Evolutionary conservation across 2,113 vertebrate genomes (phyloP).

Genomic region (Phaethon lepturus): DNA sequence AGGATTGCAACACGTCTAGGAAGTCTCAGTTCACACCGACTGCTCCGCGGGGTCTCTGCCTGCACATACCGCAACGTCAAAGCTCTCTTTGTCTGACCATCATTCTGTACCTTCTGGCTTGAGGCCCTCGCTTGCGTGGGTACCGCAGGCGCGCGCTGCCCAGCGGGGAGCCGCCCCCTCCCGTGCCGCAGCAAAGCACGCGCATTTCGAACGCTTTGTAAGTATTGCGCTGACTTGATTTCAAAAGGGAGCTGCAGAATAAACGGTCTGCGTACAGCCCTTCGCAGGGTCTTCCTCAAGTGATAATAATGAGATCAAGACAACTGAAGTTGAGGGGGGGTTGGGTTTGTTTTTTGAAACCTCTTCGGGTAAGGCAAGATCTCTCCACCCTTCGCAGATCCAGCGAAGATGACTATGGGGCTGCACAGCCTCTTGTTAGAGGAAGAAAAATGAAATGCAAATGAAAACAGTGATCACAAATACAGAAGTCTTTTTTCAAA

Average conservation of each 20-base stretch:
- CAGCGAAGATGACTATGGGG: neutral
- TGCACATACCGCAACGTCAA: rapidly evolving
- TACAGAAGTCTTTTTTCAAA: neutral
- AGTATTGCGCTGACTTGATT: neutral
- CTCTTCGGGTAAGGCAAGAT: neutral
- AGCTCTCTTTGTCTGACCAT: neutral
- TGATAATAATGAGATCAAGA: neutral
- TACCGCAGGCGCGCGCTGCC: neutral
- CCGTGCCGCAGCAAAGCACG: rapidly evolving
- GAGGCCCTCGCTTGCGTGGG: neutral
- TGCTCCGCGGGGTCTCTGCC: neutral
- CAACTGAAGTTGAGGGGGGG: neutral
- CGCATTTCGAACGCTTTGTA: neutral
- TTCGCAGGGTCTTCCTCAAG: neutral
- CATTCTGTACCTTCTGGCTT: neutral
- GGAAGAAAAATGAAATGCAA: neutral
- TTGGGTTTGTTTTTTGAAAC: neutral
- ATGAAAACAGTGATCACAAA: neutral
- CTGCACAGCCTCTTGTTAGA: neutral
- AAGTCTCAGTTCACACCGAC: neutral
- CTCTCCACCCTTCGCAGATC: neutral
- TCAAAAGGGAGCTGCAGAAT: neutral
- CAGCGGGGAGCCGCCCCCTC: neutral
- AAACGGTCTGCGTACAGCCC: neutral
- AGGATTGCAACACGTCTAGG: neutral